Evolutionary conservation across 2,797 vertebrate genomes (phyloP).

Genomic region (Psittacula echo): DNA sequence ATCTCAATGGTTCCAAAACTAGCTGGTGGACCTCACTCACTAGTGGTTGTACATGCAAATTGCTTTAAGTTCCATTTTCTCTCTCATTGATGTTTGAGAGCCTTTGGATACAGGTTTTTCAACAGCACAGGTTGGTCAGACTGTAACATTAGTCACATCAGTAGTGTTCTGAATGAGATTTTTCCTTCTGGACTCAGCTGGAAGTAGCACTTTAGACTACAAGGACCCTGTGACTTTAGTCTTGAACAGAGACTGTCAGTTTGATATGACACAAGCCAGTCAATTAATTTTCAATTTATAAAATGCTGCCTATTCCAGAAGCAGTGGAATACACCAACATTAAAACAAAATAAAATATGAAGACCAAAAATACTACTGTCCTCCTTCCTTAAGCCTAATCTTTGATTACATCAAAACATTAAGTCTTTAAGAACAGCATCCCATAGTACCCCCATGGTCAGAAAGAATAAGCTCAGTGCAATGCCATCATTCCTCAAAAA

Average conservation of each 20-base stretch:
- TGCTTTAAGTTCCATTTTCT: not conserved
- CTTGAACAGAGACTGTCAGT: not conserved
- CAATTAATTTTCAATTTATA: not conserved
- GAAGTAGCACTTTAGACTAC: not conserved
- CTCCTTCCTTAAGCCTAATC: not conserved
- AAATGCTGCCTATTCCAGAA: not conserved
- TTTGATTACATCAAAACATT: not conserved
- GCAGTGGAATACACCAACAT: not conserved
- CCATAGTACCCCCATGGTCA: not conserved
- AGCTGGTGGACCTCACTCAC: not conserved
- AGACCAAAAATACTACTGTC: not conserved
- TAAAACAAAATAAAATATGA: not conserved
- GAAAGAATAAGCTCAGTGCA: not conserved
- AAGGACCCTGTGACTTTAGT: not conserved
- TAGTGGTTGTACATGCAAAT: not conserved
- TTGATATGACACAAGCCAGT: not conserved
- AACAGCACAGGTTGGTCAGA: not conserved
- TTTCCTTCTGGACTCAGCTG: not conserved
- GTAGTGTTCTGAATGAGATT: not conserved
- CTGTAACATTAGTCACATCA: not conserved
- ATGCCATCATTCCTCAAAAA: not conserved
- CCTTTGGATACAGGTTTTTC: not conserved
- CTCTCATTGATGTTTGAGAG: not conserved
- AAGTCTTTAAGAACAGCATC: not conserved
- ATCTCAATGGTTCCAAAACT: not conserved